Percentiles rank a stretch among this genome's conserved stretches.
phyloP scores from a whole-genome alignment of 2,888 invertebrate genomes.

The Sesia bembeciformis region DNA sequence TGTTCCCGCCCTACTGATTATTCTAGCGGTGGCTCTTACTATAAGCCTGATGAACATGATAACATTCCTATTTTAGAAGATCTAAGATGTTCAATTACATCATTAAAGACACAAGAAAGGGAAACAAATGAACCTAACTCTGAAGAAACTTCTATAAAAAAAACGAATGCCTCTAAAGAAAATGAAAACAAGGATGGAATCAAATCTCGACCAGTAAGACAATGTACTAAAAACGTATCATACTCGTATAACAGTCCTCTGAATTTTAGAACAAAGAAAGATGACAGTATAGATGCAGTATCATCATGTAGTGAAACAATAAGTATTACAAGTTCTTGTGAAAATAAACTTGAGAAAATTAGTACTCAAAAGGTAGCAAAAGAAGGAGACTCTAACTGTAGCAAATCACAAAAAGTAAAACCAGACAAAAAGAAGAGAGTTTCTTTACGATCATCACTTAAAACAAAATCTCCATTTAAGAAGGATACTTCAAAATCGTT shows the following conservation, averaged over 20 bases:
- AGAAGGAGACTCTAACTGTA: slow-evolving; percentile 16
- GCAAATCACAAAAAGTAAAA: slow-evolving; percentile 11
- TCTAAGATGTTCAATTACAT: slow-evolving; percentile 28
- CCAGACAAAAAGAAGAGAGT: background rate
- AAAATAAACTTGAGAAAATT: slow-evolving; percentile 15
- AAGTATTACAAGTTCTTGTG: slow-evolving; percentile 23
- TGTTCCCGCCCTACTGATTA: slow-evolving; percentile 72
- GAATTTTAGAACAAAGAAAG: slow-evolving; percentile 19
- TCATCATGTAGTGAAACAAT: slow-evolving; percentile 30
- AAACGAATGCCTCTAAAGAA: slow-evolving; percentile 5
- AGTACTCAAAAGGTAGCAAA: background rate
- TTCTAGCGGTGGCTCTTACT: slow-evolving; percentile 77
- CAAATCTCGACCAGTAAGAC: slow-evolving; percentile 45
- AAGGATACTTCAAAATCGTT: slow-evolving; percentile 41
- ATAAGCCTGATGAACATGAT: slow-evolving; percentile 77
- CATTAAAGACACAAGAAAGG: slow-evolving; percentile 9
- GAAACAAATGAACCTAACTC: background rate
- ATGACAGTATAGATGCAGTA: slow-evolving; percentile 23
- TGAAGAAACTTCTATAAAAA: background rate
- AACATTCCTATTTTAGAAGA: slow-evolving; percentile 39
- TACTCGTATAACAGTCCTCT: slow-evolving; percentile 25
- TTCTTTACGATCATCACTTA: background rate
- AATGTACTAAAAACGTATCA: slow-evolving; percentile 64
- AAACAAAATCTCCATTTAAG: slow-evolving; percentile 33
- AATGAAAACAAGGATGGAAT: slow-evolving; percentile 7